Evolutionary conservation across 1,140 invertebrate species (phyloP).

Genomic region (Drosophila fuyamai): DNA sequence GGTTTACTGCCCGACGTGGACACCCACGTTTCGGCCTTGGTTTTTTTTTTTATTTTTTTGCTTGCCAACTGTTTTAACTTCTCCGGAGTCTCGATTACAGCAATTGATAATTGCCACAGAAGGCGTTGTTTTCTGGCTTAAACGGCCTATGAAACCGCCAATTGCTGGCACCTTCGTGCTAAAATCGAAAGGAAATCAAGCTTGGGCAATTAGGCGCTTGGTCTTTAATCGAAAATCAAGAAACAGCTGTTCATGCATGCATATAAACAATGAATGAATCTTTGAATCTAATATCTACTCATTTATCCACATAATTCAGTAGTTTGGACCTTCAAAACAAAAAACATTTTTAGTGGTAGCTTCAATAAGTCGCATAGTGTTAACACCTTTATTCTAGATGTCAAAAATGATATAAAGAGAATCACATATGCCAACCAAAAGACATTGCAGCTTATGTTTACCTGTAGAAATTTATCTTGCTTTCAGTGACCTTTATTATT

Average conservation of each 20-base stretch:
- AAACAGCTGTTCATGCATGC: conserved; percentile 6
- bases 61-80: conserved; percentile 26
- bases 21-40: conserved; percentile 45
- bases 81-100: conserved; percentile 26
- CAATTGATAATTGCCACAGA: conserved; percentile 45
- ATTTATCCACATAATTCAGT: too few relatives aligned
- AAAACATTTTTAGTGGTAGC: neutral
- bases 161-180: conserved; percentile 25
- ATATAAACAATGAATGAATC: too few relatives aligned
- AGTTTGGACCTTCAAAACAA: too few relatives aligned
- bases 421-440: neutral
- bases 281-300: too few relatives aligned
- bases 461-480: neutral
- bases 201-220: conserved; percentile 7
- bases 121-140: conserved; percentile 21
- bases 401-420: neutral
- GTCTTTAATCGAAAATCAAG: conserved; percentile 11
- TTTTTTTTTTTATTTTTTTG: conserved; percentile 2
- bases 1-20: conserved; percentile 1
- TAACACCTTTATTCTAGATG: too few relatives aligned
- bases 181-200: conserved; percentile 30
- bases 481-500: conserved; percentile 8
- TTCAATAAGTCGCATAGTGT: too few relatives aligned
- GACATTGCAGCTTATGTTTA: conserved; percentile 2
- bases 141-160: conserved; percentile 14